phyloP scores from a whole-genome alignment of 2,113 vertebrate species.

The Atherinomorus stipes region DNA sequence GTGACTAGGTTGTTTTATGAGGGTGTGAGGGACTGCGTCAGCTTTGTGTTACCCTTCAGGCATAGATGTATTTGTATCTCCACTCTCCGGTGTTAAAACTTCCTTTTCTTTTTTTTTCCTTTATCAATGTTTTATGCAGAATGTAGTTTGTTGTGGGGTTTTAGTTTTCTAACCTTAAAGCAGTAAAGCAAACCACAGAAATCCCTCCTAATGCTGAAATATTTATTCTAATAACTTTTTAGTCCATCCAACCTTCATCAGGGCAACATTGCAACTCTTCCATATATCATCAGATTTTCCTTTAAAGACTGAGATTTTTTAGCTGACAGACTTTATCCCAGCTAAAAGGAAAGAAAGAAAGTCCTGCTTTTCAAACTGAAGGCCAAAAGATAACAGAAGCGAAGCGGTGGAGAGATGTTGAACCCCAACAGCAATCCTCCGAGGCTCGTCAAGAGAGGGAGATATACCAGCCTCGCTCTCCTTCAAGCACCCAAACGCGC shows the following conservation, averaged over 20 bases:
- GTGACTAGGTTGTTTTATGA: constrained; percentile 53
- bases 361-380: not conserved
- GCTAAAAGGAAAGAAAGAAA: constrained; percentile 14
- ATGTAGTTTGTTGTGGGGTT: constrained; percentile 12
- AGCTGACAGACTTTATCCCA: constrained; percentile 9
- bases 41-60: constrained; percentile 43
- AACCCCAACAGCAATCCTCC: constrained; percentile 31
- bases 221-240: constrained; percentile 2
- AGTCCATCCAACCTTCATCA: not conserved
- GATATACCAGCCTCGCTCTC: constrained; percentile 50
- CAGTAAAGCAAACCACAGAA: constrained; percentile 8
- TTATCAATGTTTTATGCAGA: constrained; percentile 28
- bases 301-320: constrained; percentile 7
- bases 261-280: not conserved
- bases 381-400: constrained; percentile 31
- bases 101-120: not conserved
- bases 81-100: constrained; percentile 27
- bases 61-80: constrained; percentile 42
- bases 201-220: constrained; percentile 5
- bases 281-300: not conserved
- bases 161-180: constrained; percentile 10
- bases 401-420: constrained; percentile 37
- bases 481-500: constrained; percentile 32
- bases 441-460: constrained; percentile 41
- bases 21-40: constrained; percentile 42